Conservation (phyloP, 2,888 invertebrate species). For the Cyclophora albipunctata region DNA sequence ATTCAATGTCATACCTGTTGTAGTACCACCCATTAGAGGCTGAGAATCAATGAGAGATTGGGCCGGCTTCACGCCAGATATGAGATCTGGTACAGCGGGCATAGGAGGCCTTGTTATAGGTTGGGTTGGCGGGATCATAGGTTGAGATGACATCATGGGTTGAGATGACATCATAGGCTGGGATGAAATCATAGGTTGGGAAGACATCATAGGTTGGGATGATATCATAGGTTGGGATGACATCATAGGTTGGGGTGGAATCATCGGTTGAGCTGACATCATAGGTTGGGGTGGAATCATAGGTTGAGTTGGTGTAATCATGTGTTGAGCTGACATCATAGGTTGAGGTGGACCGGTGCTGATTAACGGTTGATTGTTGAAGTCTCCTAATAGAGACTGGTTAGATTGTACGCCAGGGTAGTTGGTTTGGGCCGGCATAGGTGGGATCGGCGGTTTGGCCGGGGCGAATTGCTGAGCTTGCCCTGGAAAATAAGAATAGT, state of each 20-base stretch:
- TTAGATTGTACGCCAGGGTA: conserved; percentile 22
- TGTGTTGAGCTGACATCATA: conserved; percentile 3
- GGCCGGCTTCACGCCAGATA: conserved; percentile 48
- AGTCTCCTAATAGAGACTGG: conserved; percentile 42
- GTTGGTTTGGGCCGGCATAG: conserved; percentile 38
- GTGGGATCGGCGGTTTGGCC: conserved; percentile 54
- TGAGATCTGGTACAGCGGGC: conserved; percentile 48
- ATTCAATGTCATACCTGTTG: conserved; percentile 11
- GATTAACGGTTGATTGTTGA: conserved; percentile 21
- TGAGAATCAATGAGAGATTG: conserved; percentile 28
- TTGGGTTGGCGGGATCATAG: conserved; percentile 7
- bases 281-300: conserved; percentile 11
- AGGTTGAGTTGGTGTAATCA: conserved; percentile 22
- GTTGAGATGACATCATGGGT: conserved; percentile 29
- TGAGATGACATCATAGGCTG: conserved; percentile 32
- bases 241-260: conserved; percentile 23
- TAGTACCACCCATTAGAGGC: conserved; percentile 27
- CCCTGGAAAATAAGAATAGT: conserved; percentile 17
- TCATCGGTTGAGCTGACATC: conserved; percentile 1
- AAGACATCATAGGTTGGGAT: conserved; percentile 6
- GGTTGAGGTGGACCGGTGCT: conserved; percentile 10
- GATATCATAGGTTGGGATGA: too few species aligned
- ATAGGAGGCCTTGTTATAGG: conserved; percentile 28
- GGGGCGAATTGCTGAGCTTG: conserved; percentile 43
- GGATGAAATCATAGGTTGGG: conserved; percentile 12